Evolutionary conservation across 37 sponge, comb jelly and placozoan genomes (phyloP).

Genomic region (Ianthella basta): DNA sequence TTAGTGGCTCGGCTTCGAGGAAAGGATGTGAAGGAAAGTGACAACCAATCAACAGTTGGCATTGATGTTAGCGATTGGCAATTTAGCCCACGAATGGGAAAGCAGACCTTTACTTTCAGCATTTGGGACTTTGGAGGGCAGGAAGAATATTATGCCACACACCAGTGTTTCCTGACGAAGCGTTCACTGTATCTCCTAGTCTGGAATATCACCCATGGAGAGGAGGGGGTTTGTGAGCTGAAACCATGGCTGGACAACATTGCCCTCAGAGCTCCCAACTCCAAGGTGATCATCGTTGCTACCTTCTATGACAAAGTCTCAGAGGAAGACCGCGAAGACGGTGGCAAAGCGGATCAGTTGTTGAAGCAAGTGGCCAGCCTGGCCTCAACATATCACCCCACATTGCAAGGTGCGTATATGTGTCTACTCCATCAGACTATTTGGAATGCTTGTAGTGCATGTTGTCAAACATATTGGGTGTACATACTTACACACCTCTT

Average conservation of each 20-base stretch:
- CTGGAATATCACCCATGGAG: constrained; percentile 80
- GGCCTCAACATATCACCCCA: constrained; percentile 30
- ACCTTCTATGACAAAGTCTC: constrained; percentile 83
- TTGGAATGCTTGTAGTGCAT: too few species aligned
- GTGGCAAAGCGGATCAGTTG: constrained; percentile 15
- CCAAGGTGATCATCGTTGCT: constrained; percentile 85
- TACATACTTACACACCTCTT: not conserved
- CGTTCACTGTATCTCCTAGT: constrained; percentile 91
- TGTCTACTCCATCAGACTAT: not conserved
- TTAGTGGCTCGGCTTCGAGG: constrained; percentile 63
- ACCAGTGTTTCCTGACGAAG: constrained; percentile 94
- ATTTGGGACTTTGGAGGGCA: constrained; percentile 96
- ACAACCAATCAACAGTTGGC: constrained; percentile 67
- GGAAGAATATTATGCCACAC: constrained; percentile 96
- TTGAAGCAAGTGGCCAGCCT: constrained; percentile 34
- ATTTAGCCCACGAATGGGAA: constrained; percentile 7
- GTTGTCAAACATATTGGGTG: too few species aligned
- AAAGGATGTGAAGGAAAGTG: constrained; percentile 46
- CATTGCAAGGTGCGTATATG: constrained; percentile 9
- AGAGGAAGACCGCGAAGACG: constrained; percentile 46
- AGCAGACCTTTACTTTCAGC: constrained; percentile 57
- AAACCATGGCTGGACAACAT: constrained; percentile 94
- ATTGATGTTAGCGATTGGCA: constrained; percentile 73
- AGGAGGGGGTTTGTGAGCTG: constrained; percentile 79
- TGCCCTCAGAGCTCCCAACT: constrained; percentile 80